phyloP scores from a whole-genome alignment of 2,113 vertebrate genomes.

The Eonycteris spelaea region DNA sequence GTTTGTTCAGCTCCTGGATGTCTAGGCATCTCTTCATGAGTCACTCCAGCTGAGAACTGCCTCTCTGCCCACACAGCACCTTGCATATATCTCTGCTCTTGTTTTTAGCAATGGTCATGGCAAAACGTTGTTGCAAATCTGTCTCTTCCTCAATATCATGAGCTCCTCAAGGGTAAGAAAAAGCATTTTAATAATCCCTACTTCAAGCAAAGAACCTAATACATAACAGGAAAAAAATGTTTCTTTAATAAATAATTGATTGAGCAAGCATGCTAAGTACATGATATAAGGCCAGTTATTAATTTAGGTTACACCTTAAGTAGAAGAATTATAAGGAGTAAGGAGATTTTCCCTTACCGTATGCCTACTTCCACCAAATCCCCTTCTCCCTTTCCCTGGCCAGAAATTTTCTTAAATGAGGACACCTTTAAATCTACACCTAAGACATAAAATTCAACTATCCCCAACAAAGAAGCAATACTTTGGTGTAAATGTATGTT shows the following conservation, averaged over 20 bases:
- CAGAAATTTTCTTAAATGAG: neutral
- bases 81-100: neutral
- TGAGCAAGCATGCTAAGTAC: neutral
- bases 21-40: neutral
- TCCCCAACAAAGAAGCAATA: neutral
- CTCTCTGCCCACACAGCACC: neutral
- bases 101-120: neutral
- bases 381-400: neutral
- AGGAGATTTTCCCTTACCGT: neutral
- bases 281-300: neutral
- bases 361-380: neutral
- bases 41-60: neutral
- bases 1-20: neutral
- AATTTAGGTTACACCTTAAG: neutral
- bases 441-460: neutral
- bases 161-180: neutral
- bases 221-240: neutral
- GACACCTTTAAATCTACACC: neutral
- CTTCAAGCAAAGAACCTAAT: neutral
- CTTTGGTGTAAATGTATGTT: neutral
- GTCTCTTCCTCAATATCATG: neutral
- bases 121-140: neutral
- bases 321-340: neutral
- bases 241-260: neutral
- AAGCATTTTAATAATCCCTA: neutral